These are phyloP conservation scores for Choristoneura fumiferana DNA, from an alignment of 1,140 invertebrate species.

Conservation along the genomic window DNA sequence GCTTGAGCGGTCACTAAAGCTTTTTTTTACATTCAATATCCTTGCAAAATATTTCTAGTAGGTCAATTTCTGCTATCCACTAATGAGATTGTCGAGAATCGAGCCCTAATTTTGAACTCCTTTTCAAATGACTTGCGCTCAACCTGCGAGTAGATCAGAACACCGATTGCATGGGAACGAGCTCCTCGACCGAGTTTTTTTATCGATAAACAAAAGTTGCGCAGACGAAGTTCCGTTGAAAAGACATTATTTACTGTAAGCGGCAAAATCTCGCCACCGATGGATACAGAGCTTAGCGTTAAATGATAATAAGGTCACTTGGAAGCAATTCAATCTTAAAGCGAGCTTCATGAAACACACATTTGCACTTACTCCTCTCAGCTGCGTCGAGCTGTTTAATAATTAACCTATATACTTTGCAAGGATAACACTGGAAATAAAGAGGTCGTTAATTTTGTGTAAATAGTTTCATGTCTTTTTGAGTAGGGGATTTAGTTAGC, in stretches of 20 bases:
- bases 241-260: slow-evolving; percentile 1
- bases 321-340: neutral
- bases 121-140: slow-evolving; percentile 6
- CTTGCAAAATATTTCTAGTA: too few relatives aligned
- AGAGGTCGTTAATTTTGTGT: too few relatives aligned
- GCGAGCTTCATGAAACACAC: neutral
- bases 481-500: too few relatives aligned
- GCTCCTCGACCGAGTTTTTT: slow-evolving; percentile 9
- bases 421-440: too few relatives aligned
- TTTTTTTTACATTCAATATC: too few relatives aligned
- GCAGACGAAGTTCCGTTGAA: neutral
- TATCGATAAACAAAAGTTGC: slow-evolving; percentile 10
- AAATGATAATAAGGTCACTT: neutral
- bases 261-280: neutral
- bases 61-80: too few relatives aligned
- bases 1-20: too few relatives aligned
- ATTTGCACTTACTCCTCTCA: neutral
- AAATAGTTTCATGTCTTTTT: too few relatives aligned
- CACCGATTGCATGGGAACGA: slow-evolving; percentile 15
- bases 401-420: too few relatives aligned
- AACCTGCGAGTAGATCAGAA: neutral
- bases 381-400: neutral
- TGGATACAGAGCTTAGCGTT: too few relatives aligned
- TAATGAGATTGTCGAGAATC: neutral
- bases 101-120: slow-evolving; percentile 11